A percentile compares a stretch with the other conserved stretches of the same genome.
phyloP scores from a whole-genome alignment of 2,888 invertebrate genomes.

The Ennomos quercinarius region DNA sequence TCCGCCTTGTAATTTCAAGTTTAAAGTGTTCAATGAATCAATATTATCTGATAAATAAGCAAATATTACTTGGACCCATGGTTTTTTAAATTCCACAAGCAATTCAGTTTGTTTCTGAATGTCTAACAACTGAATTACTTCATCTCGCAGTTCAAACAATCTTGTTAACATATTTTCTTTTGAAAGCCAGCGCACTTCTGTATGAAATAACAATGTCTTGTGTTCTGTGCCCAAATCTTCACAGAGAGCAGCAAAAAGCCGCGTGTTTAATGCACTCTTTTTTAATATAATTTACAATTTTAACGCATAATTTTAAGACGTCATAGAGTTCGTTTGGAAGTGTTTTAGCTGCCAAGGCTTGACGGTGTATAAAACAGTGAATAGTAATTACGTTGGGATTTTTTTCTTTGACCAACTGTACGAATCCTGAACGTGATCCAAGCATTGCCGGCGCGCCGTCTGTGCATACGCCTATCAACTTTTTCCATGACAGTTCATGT shows the following conservation, averaged over 20 bases:
- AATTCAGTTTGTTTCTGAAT: no score
- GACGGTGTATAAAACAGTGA: neutral
- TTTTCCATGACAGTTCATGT: neutral
- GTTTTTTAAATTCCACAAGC: no score
- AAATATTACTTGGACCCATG: no score
- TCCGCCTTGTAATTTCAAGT: no score
- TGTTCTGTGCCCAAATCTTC: slow-evolving; percentile 42
- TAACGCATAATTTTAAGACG: neutral
- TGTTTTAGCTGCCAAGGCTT: neutral
- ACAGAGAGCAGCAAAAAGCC: slow-evolving; percentile 30
- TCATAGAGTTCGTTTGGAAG: no score
- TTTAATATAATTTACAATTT: neutral
- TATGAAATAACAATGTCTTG: slow-evolving; percentile 34
- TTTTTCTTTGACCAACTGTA: neutral
- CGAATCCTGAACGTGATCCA: neutral
- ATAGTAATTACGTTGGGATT: neutral
- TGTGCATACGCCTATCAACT: neutral
- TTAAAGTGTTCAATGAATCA: no score
- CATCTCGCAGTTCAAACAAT: slow-evolving; percentile 36
- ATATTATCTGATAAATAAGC: no score
- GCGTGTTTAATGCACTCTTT: neutral
- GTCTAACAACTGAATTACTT: no score
- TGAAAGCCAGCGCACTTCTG: slow-evolving; percentile 43
- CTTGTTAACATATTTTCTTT: slow-evolving; percentile 40
- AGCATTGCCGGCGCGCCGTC: neutral